Conservation (phyloP, 2,113 vertebrate species). For the Microcebus lehilahytsara region DNA sequence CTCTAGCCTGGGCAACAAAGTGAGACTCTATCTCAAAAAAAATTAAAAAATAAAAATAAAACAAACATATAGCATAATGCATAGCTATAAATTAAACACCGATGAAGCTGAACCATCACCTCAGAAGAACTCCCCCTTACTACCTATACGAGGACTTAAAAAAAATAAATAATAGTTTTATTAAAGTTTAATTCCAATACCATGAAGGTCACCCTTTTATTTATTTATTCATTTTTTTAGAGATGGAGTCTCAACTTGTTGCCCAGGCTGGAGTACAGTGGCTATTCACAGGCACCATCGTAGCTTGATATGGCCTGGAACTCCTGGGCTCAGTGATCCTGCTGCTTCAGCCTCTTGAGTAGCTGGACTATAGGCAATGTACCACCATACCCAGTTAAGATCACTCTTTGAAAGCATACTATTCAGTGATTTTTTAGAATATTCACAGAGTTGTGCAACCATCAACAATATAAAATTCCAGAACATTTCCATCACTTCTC, state of each 20-base stretch:
- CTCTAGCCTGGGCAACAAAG: too few relatives aligned
- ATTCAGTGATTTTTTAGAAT: background rate
- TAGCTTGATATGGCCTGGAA: background rate
- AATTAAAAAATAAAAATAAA: too few relatives aligned
- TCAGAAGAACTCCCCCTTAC: background rate
- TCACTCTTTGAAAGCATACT: background rate
- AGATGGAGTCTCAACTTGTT: background rate
- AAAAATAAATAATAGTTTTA: background rate
- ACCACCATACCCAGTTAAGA: background rate
- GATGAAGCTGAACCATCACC: background rate
- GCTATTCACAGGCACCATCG: background rate
- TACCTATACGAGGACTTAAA: background rate
- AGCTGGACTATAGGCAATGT: background rate
- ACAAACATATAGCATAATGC: background rate
- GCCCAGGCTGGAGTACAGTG: background rate
- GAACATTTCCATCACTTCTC: background rate
- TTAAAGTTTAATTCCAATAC: background rate
- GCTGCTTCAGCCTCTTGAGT: background rate
- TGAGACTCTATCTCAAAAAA: too few relatives aligned
- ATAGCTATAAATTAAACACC: constrained; percentile 12
- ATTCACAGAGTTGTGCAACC: background rate
- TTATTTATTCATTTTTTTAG: background rate
- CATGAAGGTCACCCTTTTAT: background rate
- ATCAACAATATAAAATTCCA: background rate
- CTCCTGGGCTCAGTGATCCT: background rate